Base-by-base conservation (phyloP, 2,797 vertebrate genomes). In the Amphiprion clarkii region DNA sequence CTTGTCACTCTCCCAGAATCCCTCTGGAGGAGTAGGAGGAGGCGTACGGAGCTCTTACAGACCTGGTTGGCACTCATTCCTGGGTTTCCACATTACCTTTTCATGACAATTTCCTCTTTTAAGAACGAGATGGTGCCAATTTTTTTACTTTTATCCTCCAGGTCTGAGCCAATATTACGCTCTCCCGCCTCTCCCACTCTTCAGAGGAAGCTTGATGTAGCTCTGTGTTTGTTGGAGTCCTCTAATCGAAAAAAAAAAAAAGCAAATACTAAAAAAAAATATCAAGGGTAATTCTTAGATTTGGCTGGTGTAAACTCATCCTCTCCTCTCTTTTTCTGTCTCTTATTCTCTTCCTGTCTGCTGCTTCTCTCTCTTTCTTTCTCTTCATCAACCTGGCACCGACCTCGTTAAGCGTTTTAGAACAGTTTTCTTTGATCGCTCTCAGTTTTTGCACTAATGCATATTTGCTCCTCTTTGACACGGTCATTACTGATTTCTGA, bases 31-130 rank as follows among this genome's bases (percentile, higher is more conserved):
- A 78, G 86, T 36, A 64, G 77, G 80, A 84, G 66, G 87, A 82
- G 84, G 88, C 36, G 52, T 60, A 21, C 40, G 63, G 81, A 83
- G 80, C 55, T 58, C 70, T 73, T 25, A 23, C 49, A 87, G 82
- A 92, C 84, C 86, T 90, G 90, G 75, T 70, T 76, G 83, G 74
- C 88, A 89, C 89, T 85, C 91, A 87, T 93, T 94, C 90, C 92
- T 91, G 76, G 90, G 90, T 93, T 93, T 91, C 87, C 67, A 76
- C 46, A 39, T 68, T 54, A 62, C 33, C 48, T 72, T 79, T 64
- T 59, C 36, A 56, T 39, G 14, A 72, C 27, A 14, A 64, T 65
- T 74, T 33, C 16, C n/a, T 71, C 48, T 71, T 76, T 76, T 84
- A 33, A 70, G 42, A 86, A 91, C 83, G 78, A 93, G 91, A 89